Evolutionary conservation across 2,888 invertebrate genomes (phyloP).

Genomic region (Abrostola triplasia): DNA sequence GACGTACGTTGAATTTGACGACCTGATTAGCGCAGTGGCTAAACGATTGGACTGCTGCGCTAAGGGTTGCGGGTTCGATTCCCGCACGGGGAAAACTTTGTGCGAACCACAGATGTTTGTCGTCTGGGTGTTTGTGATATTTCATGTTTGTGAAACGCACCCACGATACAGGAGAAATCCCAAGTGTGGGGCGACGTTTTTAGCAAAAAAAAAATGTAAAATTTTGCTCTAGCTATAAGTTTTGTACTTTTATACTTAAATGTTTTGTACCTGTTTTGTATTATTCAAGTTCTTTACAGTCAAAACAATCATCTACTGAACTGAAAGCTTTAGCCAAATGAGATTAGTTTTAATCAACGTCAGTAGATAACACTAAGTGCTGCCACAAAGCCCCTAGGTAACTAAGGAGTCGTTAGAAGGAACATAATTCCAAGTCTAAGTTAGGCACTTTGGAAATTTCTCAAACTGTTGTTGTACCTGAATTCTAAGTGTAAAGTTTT

Average conservation of each 20-base stretch:
- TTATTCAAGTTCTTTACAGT: conserved; percentile 3
- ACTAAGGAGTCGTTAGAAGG: conserved; percentile 44
- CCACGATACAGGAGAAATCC: too few relatives aligned
- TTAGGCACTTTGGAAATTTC: conserved; percentile 31
- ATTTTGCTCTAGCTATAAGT: background rate
- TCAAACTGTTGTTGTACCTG: conserved; percentile 36
- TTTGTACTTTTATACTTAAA: background rate
- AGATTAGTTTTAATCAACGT: conserved; percentile 55
- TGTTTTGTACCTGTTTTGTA: background rate
- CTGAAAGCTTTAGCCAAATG: conserved; percentile 28
- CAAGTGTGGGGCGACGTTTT: too few relatives aligned
- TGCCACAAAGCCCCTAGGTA: conserved; percentile 42
- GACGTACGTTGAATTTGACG: too few relatives aligned
- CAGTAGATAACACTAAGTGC: conserved; percentile 33
- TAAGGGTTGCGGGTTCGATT: too few relatives aligned
- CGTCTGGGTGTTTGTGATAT: too few relatives aligned
- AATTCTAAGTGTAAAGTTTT: conserved; percentile 31
- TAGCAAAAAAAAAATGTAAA: too few relatives aligned
- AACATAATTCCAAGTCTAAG: conserved; percentile 44
- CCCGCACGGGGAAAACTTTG: too few relatives aligned
- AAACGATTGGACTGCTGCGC: too few relatives aligned
- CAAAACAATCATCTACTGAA: conserved; percentile 22
- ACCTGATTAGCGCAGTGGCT: too few relatives aligned
- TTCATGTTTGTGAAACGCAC: too few relatives aligned
- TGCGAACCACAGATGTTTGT: too few relatives aligned